Evolutionary conservation across 2,797 vertebrate genomes (phyloP).

Genomic region (Buphagus erythrorhynchus): DNA sequence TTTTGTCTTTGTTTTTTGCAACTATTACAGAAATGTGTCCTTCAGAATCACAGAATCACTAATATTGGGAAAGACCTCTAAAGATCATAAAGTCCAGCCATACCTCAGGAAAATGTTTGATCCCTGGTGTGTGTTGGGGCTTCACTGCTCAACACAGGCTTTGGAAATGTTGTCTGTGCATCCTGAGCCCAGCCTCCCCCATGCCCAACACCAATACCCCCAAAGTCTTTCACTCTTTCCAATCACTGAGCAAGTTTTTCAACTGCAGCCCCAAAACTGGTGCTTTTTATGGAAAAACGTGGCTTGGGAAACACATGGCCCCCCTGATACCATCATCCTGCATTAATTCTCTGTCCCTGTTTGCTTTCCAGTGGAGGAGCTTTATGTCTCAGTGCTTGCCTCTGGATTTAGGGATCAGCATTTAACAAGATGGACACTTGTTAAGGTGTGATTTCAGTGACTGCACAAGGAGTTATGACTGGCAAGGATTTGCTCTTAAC

Average conservation of each 20-base stretch:
- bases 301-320: not conserved
- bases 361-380: not conserved
- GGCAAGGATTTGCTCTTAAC: not conserved
- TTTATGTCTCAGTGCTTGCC: too few relatives aligned
- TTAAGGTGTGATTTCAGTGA: not conserved
- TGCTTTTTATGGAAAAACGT: not conserved
- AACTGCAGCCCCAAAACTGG: not conserved
- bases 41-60: not conserved
- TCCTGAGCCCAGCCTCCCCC: not conserved
- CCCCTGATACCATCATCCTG: not conserved
- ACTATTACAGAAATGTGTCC: not conserved
- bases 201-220: fast-evolving
- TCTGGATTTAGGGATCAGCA: not conserved
- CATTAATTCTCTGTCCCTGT: not conserved
- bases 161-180: not conserved
- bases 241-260: not conserved
- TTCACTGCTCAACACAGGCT: not conserved
- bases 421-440: not conserved
- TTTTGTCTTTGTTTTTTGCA: not conserved
- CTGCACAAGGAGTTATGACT: not conserved
- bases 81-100: not conserved
- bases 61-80: not conserved
- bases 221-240: not conserved
- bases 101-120: not conserved
- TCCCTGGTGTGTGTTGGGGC: not conserved